These are phyloP conservation scores for Platichthys flesus DNA, from an alignment of 2,113 vertebrate species.

Conservation along the genomic window DNA sequence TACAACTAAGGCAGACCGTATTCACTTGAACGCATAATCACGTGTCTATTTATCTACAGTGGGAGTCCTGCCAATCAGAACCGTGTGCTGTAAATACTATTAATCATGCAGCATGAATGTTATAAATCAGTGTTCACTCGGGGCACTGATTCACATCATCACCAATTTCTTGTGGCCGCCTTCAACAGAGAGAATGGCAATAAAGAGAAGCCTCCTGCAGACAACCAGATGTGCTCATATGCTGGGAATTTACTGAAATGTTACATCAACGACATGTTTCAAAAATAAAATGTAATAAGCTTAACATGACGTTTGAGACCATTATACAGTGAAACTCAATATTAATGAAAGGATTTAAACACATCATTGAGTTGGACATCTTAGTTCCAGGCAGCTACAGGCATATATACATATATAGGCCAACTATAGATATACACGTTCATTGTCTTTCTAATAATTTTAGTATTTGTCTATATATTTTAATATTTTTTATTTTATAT, in stretches of 20 bases:
- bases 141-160: slow-evolving; percentile 31
- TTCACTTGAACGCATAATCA: background rate
- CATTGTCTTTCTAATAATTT: too few relatives aligned
- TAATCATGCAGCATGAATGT: slow-evolving; percentile 7
- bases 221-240: slow-evolving; percentile 44
- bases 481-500: background rate
- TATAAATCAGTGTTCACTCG: slow-evolving; percentile 37
- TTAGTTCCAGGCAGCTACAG: background rate
- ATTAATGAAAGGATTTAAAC: background rate
- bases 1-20: background rate
- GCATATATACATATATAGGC: background rate
- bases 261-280: background rate
- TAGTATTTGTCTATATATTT: background rate
- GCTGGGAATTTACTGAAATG: slow-evolving; percentile 3
- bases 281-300: background rate
- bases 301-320: background rate
- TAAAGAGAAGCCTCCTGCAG: slow-evolving; percentile 18
- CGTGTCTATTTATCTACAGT: background rate
- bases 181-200: background rate
- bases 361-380: background rate
- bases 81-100: slow-evolving; percentile 2
- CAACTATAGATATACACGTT: background rate
- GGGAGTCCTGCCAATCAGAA: background rate
- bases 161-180: slow-evolving; percentile 23
- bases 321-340: slow-evolving; percentile 1